Conservation (phyloP, 1,140 invertebrate species). For the Trichonephila clavipes region DNA sequence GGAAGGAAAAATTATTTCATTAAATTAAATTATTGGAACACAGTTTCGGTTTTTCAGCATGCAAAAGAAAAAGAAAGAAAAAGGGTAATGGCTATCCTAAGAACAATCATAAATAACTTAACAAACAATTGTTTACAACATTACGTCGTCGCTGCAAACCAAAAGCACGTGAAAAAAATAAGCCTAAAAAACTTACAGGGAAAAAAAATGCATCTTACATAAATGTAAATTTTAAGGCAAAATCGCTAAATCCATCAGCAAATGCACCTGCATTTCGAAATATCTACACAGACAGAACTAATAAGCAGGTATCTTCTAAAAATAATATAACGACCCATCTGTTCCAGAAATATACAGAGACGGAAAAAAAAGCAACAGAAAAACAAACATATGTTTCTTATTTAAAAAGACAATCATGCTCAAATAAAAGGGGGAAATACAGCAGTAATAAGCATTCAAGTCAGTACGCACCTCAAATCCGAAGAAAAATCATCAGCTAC, state of each 20-base stretch:
- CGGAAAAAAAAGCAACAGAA: neutral
- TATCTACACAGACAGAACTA: neutral
- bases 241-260: neutral
- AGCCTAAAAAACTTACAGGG: neutral
- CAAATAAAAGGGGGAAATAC: neutral
- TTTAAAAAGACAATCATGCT: neutral
- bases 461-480: neutral
- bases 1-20: too few relatives aligned
- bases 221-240: neutral
- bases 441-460: neutral
- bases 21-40: too few relatives aligned
- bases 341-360: neutral
- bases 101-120: too few relatives aligned
- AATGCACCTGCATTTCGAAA: neutral
- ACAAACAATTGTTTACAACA: neutral
- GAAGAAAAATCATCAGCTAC: neutral
- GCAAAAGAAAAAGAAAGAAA: too few relatives aligned
- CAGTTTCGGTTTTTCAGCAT: too few relatives aligned
- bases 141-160: neutral
- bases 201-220: neutral
- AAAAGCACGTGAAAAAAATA: neutral
- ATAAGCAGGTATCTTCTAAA: neutral
- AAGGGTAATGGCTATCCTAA: too few relatives aligned
- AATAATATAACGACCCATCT: neutral
- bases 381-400: neutral